phyloP scores from a whole-genome alignment of 2,113 vertebrate genomes.

The Cyprinodon brontotheroides region DNA sequence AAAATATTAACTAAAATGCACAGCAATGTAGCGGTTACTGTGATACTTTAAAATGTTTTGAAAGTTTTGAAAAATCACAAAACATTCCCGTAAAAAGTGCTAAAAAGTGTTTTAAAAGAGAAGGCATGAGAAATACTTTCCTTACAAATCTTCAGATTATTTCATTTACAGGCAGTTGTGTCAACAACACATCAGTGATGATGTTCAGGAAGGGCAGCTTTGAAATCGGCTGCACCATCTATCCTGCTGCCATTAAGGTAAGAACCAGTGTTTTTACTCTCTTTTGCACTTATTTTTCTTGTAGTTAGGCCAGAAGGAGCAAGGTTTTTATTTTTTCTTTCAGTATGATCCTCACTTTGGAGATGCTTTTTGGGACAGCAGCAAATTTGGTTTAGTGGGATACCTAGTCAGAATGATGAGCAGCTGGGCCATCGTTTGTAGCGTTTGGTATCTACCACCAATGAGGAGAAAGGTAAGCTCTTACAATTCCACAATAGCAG shows the following conservation, averaged over 20 bases:
- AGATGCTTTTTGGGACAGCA: slow-evolving; percentile 95
- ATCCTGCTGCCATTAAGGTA: slow-evolving; percentile 96
- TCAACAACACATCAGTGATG: slow-evolving; percentile 97
- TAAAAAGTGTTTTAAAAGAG: neutral
- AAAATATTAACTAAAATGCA: no score
- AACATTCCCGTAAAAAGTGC: neutral
- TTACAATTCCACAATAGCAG: neutral
- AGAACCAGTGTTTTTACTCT: neutral
- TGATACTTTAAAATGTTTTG: no score
- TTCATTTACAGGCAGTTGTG: slow-evolving; percentile 87
- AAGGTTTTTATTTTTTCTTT: neutral
- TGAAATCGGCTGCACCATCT: slow-evolving; percentile 89
- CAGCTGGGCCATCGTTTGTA: slow-evolving; percentile 94
- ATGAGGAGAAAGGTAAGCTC: slow-evolving; percentile 87
- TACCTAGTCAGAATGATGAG: slow-evolving; percentile 97
- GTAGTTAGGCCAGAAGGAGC: slow-evolving; percentile 29
- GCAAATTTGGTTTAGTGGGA: slow-evolving; percentile 90
- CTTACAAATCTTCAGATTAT: neutral
- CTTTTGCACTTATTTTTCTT: neutral
- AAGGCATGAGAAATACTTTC: no score
- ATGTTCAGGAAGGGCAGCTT: slow-evolving; percentile 98
- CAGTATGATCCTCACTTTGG: slow-evolving; percentile 93
- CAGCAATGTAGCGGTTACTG: no score
- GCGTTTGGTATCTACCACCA: slow-evolving; percentile 92
- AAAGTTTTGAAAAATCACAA: neutral